Evolutionary conservation across 2,888 invertebrate genomes (phyloP).

Genomic region (Ectropis crepuscularia): DNA sequence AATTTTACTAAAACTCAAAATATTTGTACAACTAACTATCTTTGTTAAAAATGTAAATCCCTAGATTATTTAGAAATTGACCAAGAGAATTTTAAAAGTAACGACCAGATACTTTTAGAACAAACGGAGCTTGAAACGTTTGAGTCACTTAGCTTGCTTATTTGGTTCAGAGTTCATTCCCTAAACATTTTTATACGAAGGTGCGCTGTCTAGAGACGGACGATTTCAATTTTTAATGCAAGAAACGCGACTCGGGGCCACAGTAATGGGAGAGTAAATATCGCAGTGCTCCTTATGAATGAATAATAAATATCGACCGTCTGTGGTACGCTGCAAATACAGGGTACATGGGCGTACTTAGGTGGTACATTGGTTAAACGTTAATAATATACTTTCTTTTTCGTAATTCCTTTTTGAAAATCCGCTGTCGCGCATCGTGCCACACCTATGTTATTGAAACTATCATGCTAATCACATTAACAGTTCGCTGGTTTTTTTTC

Average conservation of each 20-base stretch:
- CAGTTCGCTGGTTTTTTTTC: too few relatives aligned
- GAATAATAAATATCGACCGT: conserved; percentile 72
- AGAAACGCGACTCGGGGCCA: conserved; percentile 70
- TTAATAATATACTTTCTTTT: too few relatives aligned
- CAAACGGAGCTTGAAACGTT: conserved; percentile 10
- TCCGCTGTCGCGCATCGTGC: too few relatives aligned
- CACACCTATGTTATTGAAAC: too few relatives aligned
- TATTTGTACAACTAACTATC: too few relatives aligned
- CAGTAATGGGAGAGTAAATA: conserved; percentile 80
- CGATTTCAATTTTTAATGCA: conserved; percentile 74
- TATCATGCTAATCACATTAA: too few relatives aligned
- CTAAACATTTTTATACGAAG: conserved; percentile 34
- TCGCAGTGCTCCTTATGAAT: conserved; percentile 76
- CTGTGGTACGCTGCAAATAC: conserved; percentile 59
- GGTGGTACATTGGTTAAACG: not conserved
- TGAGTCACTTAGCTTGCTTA: conserved; percentile 18
- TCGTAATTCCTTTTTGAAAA: too few relatives aligned
- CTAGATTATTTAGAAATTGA: too few relatives aligned
- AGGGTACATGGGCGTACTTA: conserved; percentile 9
- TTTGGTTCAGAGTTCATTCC: conserved; percentile 30
- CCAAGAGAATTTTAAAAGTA: not conserved
- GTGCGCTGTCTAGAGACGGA: conserved; percentile 50
- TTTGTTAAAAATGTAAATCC: too few relatives aligned
- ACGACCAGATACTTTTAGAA: conserved; percentile 7
- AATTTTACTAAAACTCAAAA: too few relatives aligned